phyloP scores from a whole-genome alignment of 37 sponge, comb jelly and placozoan species.

The Petrosia ficiformis region DNA sequence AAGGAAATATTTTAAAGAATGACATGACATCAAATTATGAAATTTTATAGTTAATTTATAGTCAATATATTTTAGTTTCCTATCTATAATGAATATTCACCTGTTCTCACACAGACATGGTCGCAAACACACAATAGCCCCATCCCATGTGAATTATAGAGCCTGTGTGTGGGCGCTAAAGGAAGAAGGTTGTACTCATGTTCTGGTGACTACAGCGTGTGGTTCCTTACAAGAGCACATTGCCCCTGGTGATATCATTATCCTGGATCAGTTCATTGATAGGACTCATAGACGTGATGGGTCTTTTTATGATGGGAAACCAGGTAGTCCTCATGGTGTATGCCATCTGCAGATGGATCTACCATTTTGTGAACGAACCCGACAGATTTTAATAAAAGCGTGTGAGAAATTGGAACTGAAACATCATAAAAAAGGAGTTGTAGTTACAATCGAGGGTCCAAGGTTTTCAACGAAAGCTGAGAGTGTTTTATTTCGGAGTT shows the following conservation, averaged over 20 bases:
- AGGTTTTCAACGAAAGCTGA: constrained; percentile 93
- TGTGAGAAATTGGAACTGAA: constrained; percentile 42
- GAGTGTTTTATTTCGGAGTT: constrained; percentile 73
- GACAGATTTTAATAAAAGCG: constrained; percentile 46
- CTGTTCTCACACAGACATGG: constrained; percentile 88
- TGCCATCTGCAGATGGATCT: constrained; percentile 89
- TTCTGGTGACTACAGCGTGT: constrained; percentile 84
- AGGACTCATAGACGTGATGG: constrained; percentile 63
- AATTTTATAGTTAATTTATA: too few species aligned
- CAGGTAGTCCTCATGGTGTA: constrained; percentile 53
- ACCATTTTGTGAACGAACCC: constrained; percentile 81
- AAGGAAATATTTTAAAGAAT: too few species aligned
- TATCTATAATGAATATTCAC: too few species aligned
- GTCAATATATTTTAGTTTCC: too few species aligned
- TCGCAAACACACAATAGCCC: constrained; percentile 68
- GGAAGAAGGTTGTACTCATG: constrained; percentile 75
- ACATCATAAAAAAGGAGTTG: constrained; percentile 63
- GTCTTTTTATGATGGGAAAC: constrained; percentile 77
- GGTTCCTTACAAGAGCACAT: constrained; percentile 87
- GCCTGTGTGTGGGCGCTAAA: constrained; percentile 90
- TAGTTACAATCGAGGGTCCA: constrained; percentile 94
- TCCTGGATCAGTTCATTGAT: constrained; percentile 93
- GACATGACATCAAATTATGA: too few species aligned
- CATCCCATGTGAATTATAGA: constrained; percentile 87
- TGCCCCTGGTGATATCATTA: constrained; percentile 83